phyloP scores from a whole-genome alignment of 92 coral and sea anemone genomes.

The Pocillopora grandis region DNA sequence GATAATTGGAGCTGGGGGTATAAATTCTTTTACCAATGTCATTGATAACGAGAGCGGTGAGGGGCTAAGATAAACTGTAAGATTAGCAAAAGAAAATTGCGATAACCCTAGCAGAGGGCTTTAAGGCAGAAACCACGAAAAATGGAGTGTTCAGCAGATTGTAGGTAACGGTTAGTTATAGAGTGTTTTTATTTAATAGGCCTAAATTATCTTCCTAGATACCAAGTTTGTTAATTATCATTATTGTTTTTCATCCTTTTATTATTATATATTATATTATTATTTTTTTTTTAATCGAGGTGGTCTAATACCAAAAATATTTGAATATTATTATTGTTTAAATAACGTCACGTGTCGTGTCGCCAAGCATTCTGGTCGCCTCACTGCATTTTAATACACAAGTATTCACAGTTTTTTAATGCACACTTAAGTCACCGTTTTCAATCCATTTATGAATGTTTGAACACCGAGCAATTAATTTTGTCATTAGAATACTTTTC shows the following conservation, averaged over 20 bases:
- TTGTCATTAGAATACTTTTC: background rate
- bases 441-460: background rate
- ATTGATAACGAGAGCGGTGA: constrained; percentile 4
- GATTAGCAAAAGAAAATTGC: background rate
- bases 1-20: constrained; percentile 1
- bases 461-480: background rate
- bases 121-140: too few species aligned
- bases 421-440: background rate
- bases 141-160: background rate
- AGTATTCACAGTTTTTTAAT: background rate
- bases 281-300: background rate
- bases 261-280: too few species aligned
- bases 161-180: background rate
- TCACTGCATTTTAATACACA: background rate
- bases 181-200: background rate
- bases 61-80: background rate
- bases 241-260: background rate
- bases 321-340: background rate
- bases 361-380: background rate
- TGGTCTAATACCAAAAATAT: background rate
- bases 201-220: background rate
- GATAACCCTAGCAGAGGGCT: background rate
- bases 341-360: background rate
- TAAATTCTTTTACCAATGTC: background rate
- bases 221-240: background rate